Evolutionary conservation across 1,140 invertebrate species (phyloP).

Genomic region (Sogatella furcifera): DNA sequence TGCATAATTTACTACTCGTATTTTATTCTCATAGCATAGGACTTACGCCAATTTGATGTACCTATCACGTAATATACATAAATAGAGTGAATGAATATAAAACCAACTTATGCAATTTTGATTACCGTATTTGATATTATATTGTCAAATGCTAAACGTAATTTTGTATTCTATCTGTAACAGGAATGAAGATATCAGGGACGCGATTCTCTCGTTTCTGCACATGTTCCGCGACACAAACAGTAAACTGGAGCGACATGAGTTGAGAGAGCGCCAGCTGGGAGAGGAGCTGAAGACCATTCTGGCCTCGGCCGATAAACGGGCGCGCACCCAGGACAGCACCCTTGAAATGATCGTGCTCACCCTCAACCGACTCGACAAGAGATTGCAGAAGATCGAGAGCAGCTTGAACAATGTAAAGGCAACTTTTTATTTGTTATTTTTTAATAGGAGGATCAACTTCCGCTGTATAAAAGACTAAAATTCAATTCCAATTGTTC

Average conservation of each 20-base stretch:
- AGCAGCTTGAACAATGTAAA: constrained; percentile 7
- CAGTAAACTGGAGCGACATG: constrained; percentile 75
- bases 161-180: constrained; percentile 18
- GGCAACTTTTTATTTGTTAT: too few relatives aligned
- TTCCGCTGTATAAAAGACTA: too few relatives aligned
- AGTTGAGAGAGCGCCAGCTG: constrained; percentile 62
- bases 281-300: constrained; percentile 69
- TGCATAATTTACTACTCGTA: too few relatives aligned
- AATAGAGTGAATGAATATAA: too few relatives aligned
- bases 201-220: constrained; percentile 68
- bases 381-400: constrained; percentile 23
- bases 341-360: constrained; percentile 32
- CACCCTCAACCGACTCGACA: constrained; percentile 15
- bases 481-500: too few relatives aligned
- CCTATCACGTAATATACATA: too few relatives aligned
- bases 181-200: constrained; percentile 70
- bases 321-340: constrained; percentile 41
- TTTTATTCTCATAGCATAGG: too few relatives aligned
- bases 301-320: constrained; percentile 55
- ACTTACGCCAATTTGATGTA: too few relatives aligned
- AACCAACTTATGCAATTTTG: too few relatives aligned
- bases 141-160: too few relatives aligned
- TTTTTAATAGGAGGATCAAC: too few relatives aligned
- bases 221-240: constrained; percentile 66
- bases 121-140: too few relatives aligned